phyloP scores from a whole-genome alignment of 2,888 invertebrate genomes.

The Morinoia aosen region DNA sequence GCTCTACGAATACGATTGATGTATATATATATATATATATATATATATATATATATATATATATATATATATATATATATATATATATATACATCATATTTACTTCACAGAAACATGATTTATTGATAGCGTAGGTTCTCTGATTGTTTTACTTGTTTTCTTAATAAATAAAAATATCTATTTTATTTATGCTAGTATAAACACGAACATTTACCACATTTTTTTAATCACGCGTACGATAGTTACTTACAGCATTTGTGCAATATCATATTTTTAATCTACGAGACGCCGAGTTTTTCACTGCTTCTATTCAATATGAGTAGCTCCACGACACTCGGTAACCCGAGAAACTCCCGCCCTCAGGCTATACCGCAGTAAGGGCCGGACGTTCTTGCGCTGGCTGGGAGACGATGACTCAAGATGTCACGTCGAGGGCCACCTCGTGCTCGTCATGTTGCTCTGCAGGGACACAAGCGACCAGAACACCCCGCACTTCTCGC shows the following conservation, averaged over 20 bases:
- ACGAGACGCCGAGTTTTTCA: not conserved
- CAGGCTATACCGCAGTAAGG: conserved; percentile 61
- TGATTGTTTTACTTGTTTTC: not conserved
- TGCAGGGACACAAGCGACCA: conserved; percentile 79
- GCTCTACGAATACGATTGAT: conserved; percentile 79
- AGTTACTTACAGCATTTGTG: too few relatives aligned
- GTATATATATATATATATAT: conserved; percentile 76
- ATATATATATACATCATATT: too few relatives aligned
- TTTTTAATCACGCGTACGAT: too few relatives aligned
- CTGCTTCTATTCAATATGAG: not conserved
- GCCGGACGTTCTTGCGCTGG: conserved; percentile 78
- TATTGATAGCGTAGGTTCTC: too few relatives aligned
- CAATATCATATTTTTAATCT: too few relatives aligned
- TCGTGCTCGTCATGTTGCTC: conserved; percentile 84
- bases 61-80: conserved; percentile 69
- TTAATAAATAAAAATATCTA: not conserved
- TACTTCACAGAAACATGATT: too few relatives aligned
- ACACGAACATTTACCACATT: too few relatives aligned
- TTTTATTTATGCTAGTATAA: not conserved
- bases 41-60: conserved; percentile 72
- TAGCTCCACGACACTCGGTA: not conserved
- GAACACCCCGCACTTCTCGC: conserved; percentile 80
- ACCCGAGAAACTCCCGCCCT: not conserved
- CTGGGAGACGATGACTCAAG: conserved; percentile 85
- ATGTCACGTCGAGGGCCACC: conserved; percentile 83